These are phyloP conservation scores for Argyresthia goedartella DNA, from an alignment of 2,888 invertebrate genomes.

Conservation along the genomic window DNA sequence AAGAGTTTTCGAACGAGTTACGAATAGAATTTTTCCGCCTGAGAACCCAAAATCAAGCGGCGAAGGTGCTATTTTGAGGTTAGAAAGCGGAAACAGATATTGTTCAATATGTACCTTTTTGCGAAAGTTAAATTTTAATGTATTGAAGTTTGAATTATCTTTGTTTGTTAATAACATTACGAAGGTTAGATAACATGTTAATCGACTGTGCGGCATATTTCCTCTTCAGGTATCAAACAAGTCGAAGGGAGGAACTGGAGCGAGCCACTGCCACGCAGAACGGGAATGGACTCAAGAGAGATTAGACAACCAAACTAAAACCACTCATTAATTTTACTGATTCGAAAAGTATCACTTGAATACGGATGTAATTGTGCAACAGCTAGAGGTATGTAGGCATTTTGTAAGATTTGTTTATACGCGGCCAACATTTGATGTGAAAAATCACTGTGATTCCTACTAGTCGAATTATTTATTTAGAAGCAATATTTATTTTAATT, in stretches of 20 bases:
- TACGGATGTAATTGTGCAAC: no score
- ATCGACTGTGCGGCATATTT: background rate
- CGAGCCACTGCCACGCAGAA: conserved; percentile 59
- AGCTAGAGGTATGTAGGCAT: background rate
- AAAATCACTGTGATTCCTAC: background rate
- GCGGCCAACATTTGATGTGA: background rate
- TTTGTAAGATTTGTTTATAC: background rate
- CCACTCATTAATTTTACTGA: background rate
- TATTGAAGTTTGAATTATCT: no score
- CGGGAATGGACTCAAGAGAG: conserved; percentile 74
- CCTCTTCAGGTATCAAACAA: conserved; percentile 64
- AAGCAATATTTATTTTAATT: background rate
- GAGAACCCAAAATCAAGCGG: no score
- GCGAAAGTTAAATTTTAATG: no score
- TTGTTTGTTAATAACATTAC: no score
- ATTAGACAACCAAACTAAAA: conserved; percentile 35
- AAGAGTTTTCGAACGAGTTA: no score
- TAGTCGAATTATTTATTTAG: background rate
- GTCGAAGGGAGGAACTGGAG: conserved; percentile 63
- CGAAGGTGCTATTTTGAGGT: no score
- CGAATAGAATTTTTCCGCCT: no score
- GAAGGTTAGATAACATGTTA: no score
- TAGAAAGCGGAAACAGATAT: no score
- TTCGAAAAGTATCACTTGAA: no score
- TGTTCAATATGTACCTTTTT: no score